Evolutionary conservation across 2,888 invertebrate genomes (phyloP).

Genomic region (Parasteatoda lunata): DNA sequence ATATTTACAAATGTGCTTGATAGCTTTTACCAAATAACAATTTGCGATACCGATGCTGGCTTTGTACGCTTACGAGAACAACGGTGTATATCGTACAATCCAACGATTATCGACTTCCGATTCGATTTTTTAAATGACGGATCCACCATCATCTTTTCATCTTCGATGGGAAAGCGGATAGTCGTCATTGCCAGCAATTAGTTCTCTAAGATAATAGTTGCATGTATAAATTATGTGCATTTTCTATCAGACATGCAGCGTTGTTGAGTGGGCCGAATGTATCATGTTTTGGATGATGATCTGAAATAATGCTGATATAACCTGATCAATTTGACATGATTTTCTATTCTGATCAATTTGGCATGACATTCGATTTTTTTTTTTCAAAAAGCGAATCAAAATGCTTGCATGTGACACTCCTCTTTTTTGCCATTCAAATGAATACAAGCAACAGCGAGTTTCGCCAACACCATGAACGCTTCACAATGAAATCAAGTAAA

Average conservation of each 20-base stretch:
- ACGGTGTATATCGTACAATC: constrained; percentile 5
- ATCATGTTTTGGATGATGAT: neutral
- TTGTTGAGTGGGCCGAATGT: neutral
- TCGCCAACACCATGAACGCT: constrained; percentile 70
- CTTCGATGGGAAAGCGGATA: neutral
- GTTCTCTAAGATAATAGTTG: too few relatives aligned
- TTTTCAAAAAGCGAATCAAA: neutral
- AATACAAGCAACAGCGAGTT: constrained; percentile 69
- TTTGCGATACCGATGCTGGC: neutral
- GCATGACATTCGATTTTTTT: neutral
- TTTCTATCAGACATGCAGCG: neutral
- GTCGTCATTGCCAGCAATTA: neutral
- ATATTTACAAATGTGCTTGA: constrained; percentile 25
- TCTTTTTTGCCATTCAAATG: constrained; percentile 68
- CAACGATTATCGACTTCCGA: neutral
- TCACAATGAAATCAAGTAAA: constrained; percentile 69
- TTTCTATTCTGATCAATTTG: neutral
- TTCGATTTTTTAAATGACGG: neutral
- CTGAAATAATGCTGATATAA: neutral
- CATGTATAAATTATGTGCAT: neutral
- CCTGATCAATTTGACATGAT: neutral
- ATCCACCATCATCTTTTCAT: neutral
- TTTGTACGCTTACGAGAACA: constrained; percentile 5
- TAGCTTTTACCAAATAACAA: constrained; percentile 21
- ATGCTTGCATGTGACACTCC: neutral